Conservation (phyloP, 2,797 vertebrate genomes). For the Brotogeris chrysoptera region DNA sequence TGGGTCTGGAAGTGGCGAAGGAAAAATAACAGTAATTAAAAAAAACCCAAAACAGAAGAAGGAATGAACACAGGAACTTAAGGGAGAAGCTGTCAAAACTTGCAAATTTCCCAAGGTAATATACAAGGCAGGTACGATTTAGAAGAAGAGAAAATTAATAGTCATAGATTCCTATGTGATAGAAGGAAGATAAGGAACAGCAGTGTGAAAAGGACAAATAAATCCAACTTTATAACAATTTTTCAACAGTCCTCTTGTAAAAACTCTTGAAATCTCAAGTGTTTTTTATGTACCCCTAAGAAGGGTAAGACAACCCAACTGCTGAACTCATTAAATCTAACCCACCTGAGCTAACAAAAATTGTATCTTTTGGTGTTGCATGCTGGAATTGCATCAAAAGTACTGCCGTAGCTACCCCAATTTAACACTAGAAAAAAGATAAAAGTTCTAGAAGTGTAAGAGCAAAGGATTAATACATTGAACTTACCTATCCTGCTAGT, state of each 20-base stretch:
- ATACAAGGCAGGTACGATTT: neutral
- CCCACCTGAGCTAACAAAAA: neutral
- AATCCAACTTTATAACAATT: neutral
- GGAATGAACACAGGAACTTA: neutral
- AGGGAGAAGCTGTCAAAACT: neutral
- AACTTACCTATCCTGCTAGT: neutral
- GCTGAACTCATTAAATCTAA: neutral
- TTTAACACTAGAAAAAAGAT: neutral
- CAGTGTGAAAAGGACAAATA: neutral
- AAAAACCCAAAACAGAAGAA: neutral
- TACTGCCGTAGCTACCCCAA: neutral
- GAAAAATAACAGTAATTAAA: neutral
- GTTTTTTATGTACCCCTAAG: neutral
- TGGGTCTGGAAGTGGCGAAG: neutral
- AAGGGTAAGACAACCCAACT: neutral
- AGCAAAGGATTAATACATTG: neutral
- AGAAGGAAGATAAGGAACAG: neutral
- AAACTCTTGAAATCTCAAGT: neutral
- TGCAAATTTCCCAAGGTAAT: neutral
- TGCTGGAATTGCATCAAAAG: neutral
- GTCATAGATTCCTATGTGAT: rapidly evolving
- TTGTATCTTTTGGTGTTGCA: neutral
- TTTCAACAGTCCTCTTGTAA: neutral
- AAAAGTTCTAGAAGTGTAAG: neutral
- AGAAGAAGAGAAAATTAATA: neutral